Conservation (phyloP, 2,888 invertebrate genomes). For the Hipparchia semele region DNA sequence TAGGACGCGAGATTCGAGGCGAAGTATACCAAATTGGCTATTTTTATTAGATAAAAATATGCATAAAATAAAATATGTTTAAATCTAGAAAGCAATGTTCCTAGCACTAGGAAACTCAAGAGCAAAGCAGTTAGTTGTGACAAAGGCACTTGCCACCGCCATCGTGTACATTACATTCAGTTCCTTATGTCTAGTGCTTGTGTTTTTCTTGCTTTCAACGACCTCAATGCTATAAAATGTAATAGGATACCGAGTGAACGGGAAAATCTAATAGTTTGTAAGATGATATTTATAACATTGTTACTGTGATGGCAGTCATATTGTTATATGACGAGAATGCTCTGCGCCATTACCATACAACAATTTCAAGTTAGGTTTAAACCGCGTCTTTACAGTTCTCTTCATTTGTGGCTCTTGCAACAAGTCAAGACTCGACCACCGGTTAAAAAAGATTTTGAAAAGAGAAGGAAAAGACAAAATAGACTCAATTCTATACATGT, state of each 20-base stretch:
- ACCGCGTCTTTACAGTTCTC: background rate
- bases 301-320: slow-evolving; percentile 11
- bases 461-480: too few relatives aligned
- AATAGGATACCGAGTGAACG: slow-evolving; percentile 63
- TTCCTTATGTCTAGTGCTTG: slow-evolving; percentile 17
- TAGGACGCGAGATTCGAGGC: too few relatives aligned
- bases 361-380: background rate
- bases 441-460: too few relatives aligned
- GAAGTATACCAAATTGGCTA: too few relatives aligned
- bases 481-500: too few relatives aligned
- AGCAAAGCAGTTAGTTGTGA: background rate
- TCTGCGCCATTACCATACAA: background rate
- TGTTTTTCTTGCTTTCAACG: slow-evolving; percentile 53
- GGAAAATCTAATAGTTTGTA: slow-evolving; percentile 43
- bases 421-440: too few relatives aligned
- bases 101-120: background rate
- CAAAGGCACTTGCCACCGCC: slow-evolving; percentile 10
- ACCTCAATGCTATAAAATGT: slow-evolving; percentile 59
- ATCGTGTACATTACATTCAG: slow-evolving; percentile 13
- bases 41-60: too few relatives aligned
- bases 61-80: background rate
- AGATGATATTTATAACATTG: slow-evolving; percentile 39
- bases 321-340: background rate
- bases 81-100: background rate
- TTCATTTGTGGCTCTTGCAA: background rate